These are phyloP conservation scores for Tarsius wallacei DNA, from an alignment of 2,797 vertebrate genomes.

Conservation along the genomic window DNA sequence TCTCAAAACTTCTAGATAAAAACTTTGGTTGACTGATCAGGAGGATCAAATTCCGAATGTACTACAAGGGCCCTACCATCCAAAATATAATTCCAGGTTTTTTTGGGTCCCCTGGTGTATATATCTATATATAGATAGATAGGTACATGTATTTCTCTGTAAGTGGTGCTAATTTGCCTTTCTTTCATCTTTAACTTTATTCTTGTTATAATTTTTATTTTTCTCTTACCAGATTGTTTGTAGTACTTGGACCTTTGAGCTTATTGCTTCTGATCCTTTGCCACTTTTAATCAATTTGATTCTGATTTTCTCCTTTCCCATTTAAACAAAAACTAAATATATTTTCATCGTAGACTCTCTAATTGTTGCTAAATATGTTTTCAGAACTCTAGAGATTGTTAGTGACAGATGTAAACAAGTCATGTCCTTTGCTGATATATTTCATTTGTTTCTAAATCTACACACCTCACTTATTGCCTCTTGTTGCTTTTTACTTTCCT, in stretches of 20 bases:
- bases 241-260: slow-evolving; percentile 26
- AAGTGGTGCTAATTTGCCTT: not conserved
- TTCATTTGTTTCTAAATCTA: not conserved
- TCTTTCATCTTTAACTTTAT: slow-evolving; percentile 8
- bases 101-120: too few relatives aligned
- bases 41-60: too few relatives aligned
- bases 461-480: not conserved
- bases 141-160: not conserved
- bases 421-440: not conserved
- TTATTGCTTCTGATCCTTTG: slow-evolving; percentile 44
- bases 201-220: not conserved
- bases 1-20: too few relatives aligned
- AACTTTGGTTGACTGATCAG: too few relatives aligned
- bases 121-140: not conserved
- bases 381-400: not conserved
- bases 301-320: slow-evolving; percentile 47
- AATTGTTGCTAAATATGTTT: slow-evolving; percentile 51
- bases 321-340: not conserved
- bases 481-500: not conserved
- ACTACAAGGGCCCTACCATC: too few relatives aligned
- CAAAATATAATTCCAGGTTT: too few relatives aligned
- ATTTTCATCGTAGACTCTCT: not conserved
- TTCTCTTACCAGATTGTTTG: slow-evolving; percentile 11
- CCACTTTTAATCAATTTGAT: not conserved
- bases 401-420: not conserved